Base-by-base conservation (phyloP, 53 echinoderm and acorn worm species). In the Crossaster papposus region DNA sequence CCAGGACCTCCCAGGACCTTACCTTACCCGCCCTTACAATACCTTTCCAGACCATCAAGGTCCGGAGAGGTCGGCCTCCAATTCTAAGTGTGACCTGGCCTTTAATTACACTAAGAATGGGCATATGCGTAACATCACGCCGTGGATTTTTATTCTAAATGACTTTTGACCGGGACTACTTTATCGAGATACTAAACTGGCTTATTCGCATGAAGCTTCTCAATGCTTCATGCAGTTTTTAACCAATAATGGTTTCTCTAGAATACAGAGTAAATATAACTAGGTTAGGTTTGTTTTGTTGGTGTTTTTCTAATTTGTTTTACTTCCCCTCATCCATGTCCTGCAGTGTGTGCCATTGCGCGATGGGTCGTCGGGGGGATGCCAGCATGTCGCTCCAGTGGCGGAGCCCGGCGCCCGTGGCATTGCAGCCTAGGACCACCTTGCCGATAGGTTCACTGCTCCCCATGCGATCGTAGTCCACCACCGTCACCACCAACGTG, bases 371-470 rank as follows among this genome's bases (percentile, higher is more conserved):
- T 74, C 99, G 92, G 62, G 99, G 99, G 22, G 99, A 99, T 76
- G 99, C 99, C 85, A 99, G 93, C 99, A 99, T 99, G 92, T 99
- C 99, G 75, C 99, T 98, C 99, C 99, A 99, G 93, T 96, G 99
- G 70, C 99, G 94, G 36, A 96, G 96, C 58, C 99, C 99, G 11
- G 99, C 99, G 54, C 99, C 99, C 13, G 99, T 96, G 77, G 99
- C 99, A 82, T 99, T 96, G 94, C 99, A 99, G 31, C 99, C 98
- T 51, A 99, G 86, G 63, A 94, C 93, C 30, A 96, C 95, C 77
- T 99, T 99, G 33, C 99, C 99, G 88, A 96, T 96, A 76, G 99
- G 99, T 78, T 99, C 99, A 77, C 96, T 99, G 89, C 99, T 95
- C 82, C 99, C 99, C 92, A 99, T 96, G 89, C 96, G 96, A 94